Evolutionary conservation across 2,888 invertebrate genomes (phyloP), one percentile per base, ranked within the genome.

Genomic region (Rotaria macrura): DNA sequence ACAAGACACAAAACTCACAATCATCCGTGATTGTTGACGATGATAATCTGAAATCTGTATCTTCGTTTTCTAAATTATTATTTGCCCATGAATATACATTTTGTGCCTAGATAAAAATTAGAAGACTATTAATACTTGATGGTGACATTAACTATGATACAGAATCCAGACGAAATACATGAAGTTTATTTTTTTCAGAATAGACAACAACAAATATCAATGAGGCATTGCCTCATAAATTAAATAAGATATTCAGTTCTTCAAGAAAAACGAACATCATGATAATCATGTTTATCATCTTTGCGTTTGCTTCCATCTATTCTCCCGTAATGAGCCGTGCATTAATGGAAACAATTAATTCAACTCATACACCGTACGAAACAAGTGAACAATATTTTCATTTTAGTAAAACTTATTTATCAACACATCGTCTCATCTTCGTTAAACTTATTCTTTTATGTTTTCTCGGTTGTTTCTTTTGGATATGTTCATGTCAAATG

Each of bases 391-490:
- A 79, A 25, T 79, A 79, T 65, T 65, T 65, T 65, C 65, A 65
- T 65, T 65, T 34, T 17, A 65, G 10, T n/a, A 40, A 79, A 79
- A 25, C 79, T 25, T 79, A 43, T n/a, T 43, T 40, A 12, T 40
- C 79, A 79, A 79, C 79, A 12, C 79, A 79, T 79, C 79, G 79
- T 43, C n/a, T 79, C 12, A 43, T 79, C 5, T 12, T 79, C n/a
- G 43, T n/a, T 40, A 79, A 79, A 79, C n/a, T 79, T 40, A 43
- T 79, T 12, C 43, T 79, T 40, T 25, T 79, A 43, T 43, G 17
- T 43, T 7, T 79, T 43, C 79, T 79, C 14, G 79, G 43, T n/a
- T 43, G 79, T 79, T 79, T 79, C 79, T 79, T 79, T 79, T 79
- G 38, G 25, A 79, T 79, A 23, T 79, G 79, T 79, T 43, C 79